Base-by-base conservation (phyloP, 2,797 vertebrate genomes). In the Poeciliopsis gracilis region DNA sequence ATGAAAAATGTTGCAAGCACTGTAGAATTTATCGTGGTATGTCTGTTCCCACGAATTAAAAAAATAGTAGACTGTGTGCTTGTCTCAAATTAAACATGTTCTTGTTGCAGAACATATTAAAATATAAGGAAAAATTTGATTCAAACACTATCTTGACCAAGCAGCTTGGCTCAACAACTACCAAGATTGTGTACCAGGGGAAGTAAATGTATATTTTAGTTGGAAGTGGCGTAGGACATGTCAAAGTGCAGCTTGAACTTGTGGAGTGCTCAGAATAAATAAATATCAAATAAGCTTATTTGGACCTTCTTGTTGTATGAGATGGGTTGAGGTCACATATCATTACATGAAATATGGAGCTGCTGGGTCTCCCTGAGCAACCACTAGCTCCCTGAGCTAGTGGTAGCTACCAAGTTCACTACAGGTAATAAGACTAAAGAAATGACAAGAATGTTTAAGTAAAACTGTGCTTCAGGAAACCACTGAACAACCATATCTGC, bases 201-300 rank as follows among this genome's bases (percentile, higher is more conserved):
- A 57, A 76, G 63, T 0, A 18, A 67, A 71, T 75, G 71, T 38
- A 59, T 30, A 67, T 23, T 67, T 41, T 67, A 67, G 36, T 20
- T 76, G 28, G 49, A 76, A 47, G 41, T 47, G 30, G 49, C 45
- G 18, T 13, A 25, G 12, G 28, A 72, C 46, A 46, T 70, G 45
- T 72, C 1, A 23, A 63, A 16, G 30, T 79, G 72, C 15, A 72
- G 4, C 16, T 8, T 28, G 38, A 69, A 41, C 9, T 25, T 47
- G 36, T 59, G 30, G n/a, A 76, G 25, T 55, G 41, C 59, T 36
- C 61, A 66, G 69, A 73, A 81, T 41, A 46, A 82, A 79, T 33
- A 38, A 82, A 43, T 23, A 63, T 12, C 20, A 69, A 61, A 33
- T 61, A 61, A 2, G 47, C 30, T 73, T 76, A 75, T n/a, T 76